Evolutionary conservation across 35 echinoderm and acorn worm species (phyloP), one percentile per base, ranked within the genome.

Genomic region (Ptychodera flava): DNA sequence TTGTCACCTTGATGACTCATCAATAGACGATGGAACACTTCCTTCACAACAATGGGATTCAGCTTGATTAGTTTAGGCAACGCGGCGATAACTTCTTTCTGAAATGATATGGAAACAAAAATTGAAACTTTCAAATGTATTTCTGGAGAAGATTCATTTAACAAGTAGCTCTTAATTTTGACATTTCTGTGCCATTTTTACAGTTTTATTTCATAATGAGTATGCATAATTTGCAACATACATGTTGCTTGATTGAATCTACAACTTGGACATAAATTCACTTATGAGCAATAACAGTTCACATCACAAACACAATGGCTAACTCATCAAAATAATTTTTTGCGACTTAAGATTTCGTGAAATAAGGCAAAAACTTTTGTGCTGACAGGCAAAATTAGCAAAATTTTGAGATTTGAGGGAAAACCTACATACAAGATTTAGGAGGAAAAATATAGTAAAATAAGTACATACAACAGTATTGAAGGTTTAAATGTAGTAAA

Each of bases 1-100:
- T 91, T 94, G 29, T 97, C 95, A 36, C 90, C 94, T 77, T 97
- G 95, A 37, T 97, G 95, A 82, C 95, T 97, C 92, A 97, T 85
- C 34, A 97, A 84, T 79, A 97, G 82, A 22, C 95, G 86, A 85
- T 97, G 95, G 85, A 97, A 97, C 27, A 97, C 95, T 82, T 97
- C 95, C 84, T 97, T 97, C 2, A 97, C 95, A 28, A 97, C 95
- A 29, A 91, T 93, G 45, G 95, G 95, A 78, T 97, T 97, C 78
- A 97, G 78, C 78, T 93, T 93, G 78, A 97, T 97, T 79, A 97
- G 80, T 83, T 97, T 97, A 29, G 95, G 95, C 36, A 97, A 53
- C 78, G 95, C 95, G 36, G 92, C 86, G 34, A 97, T 92, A 16
- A 97, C 95, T 80, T 97, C 95, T 89, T 91, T 97, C 95, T 97